A percentile compares a stretch with the other conserved stretches of the same genome.
phyloP scores from a whole-genome alignment of 2,888 invertebrate species.

The Autographa gamma region DNA sequence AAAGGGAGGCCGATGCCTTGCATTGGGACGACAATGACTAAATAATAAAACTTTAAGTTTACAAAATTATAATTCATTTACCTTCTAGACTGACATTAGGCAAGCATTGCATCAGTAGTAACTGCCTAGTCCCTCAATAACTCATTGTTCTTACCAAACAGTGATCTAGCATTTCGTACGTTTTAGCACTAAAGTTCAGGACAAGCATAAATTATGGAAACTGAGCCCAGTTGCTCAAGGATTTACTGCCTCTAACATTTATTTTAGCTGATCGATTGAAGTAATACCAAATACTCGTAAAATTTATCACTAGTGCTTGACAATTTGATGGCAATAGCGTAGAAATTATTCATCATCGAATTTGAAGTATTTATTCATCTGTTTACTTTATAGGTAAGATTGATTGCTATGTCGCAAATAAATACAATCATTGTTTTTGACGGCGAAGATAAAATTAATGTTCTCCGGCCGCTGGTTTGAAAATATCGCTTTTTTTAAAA shows the following conservation, averaged over 20 bases:
- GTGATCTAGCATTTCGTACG: slow-evolving; percentile 72
- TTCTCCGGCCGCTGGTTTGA: too few species aligned
- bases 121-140: slow-evolving; percentile 61
- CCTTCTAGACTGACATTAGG: slow-evolving; percentile 46
- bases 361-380: background rate
- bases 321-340: background rate
- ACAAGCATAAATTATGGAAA: slow-evolving; percentile 70
- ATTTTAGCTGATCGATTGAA: slow-evolving; percentile 14
- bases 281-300: background rate
- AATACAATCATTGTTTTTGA: background rate
- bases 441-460: too few species aligned
- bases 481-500: too few species aligned
- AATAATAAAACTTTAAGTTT: too few species aligned
- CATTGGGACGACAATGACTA: too few species aligned
- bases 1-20: too few species aligned
- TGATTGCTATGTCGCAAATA: background rate
- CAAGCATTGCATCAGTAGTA: slow-evolving; percentile 62
- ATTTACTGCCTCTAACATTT: slow-evolving; percentile 57
- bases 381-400: background rate
- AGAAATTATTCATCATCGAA: background rate
- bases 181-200: slow-evolving; percentile 74
- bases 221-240: slow-evolving; percentile 68
- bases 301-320: background rate
- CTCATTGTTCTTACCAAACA: slow-evolving; percentile 72
- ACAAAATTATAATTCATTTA: slow-evolving; percentile 39